Base-by-base conservation (phyloP, 2,797 vertebrate genomes). In the Podargus strigoides region DNA sequence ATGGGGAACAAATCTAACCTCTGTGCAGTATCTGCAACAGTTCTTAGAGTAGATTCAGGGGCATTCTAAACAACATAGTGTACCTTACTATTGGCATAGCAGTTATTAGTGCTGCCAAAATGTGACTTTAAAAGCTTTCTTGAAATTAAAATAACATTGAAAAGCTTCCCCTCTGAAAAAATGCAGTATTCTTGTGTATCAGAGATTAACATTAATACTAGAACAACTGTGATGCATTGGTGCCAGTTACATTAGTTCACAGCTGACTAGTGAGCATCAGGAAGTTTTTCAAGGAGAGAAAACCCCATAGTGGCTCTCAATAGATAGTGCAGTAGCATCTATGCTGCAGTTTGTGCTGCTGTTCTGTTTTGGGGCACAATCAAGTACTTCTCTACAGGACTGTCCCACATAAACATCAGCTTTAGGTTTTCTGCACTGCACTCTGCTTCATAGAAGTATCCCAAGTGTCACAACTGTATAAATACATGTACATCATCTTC, bases 151-250 rank as follows among this genome's bases (percentile, higher is more conserved):
- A 14, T 20, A 1, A 2, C 7, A 41, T 34, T 0, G 59, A 60
- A 7, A 66, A 60, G 7, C 34, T 30, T 13, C 17, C 6, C 23
- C 13, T 2, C 6, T 3, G 1, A 5, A n/a, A 39, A 52, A 23
- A 9, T 14, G 32, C 22, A 60, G 5, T 5, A 28, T 27, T 23
- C 2, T 41, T 37, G 3, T 28, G 3, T 52, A 13, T 19, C 28
- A 70, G 9, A 74, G 18, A 79, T 79, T 17, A 70, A 24, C 34
- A 64, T 3, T 3, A 72, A 72, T 37, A 34, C 8, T 42, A 9
- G 18, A 41, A 85, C 44, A 63, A 3, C 17, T 63, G 8, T 36
- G 27, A 70, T 7, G 6, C 18, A 9, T 5, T 2, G 67, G 6
- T 42, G 6, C 15, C 19, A 70, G 2, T 22, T 67, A 13, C 10